phyloP scores from a whole-genome alignment of 2,888 invertebrate species.

The Stegana nigrithorax region DNA sequence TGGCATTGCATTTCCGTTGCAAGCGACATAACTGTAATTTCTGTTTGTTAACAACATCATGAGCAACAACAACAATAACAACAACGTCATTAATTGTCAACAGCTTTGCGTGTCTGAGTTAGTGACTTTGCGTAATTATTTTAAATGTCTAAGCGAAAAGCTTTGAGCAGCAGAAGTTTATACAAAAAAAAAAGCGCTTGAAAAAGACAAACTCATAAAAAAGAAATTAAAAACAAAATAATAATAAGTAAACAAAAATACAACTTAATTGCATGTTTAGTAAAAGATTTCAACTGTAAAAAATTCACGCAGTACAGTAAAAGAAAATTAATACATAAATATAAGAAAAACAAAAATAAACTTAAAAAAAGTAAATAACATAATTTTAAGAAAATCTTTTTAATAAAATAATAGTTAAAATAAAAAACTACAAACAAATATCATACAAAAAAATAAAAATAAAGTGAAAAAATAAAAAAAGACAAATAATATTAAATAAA shows the following conservation, averaged over 20 bases:
- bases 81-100: slow-evolving; percentile 31
- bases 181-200: neutral
- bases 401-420: no score
- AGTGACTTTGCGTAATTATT: neutral
- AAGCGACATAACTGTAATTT: slow-evolving; percentile 44
- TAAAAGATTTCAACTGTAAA: no score
- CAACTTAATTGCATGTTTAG: no score
- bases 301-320: no score
- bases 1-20: slow-evolving; percentile 50
- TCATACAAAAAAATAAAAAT: neutral
- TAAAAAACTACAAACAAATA: no score
- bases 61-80: slow-evolving; percentile 22
- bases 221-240: neutral
- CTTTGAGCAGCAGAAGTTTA: neutral
- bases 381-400: no score
- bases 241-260: no score
- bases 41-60: slow-evolving; percentile 25
- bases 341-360: no score
- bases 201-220: neutral
- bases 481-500: neutral
- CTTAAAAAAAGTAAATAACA: no score
- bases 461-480: neutral
- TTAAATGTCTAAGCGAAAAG: neutral
- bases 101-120: slow-evolving; percentile 4
- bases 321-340: no score